Evolutionary conservation across 2,797 vertebrate genomes (phyloP), one percentile per base, ranked within the genome.

Genomic region (Chanos chanos): DNA sequence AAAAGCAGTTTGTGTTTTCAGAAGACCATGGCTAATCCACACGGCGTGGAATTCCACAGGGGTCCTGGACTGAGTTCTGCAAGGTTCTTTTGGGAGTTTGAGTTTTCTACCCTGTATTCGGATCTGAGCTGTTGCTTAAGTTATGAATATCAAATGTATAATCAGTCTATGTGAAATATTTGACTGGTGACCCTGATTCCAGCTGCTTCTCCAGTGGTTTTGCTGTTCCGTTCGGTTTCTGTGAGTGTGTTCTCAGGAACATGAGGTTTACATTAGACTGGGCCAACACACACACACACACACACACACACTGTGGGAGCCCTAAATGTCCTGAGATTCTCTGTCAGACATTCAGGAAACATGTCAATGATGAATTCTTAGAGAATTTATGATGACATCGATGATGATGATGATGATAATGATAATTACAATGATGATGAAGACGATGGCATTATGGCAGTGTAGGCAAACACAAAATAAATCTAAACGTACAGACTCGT

Each of bases 101-200:
- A n/a, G n/a, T n/a, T n/a, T n/a, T n/a, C n/a, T n/a, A n/a, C n/a
- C n/a, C n/a, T n/a, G n/a, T n/a, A n/a, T n/a, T n/a, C n/a, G n/a
- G n/a, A n/a, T n/a, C 9, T 43, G 18, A 43, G 40, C 30, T 60
- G 30, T 39, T 49, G 24, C 43, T 37, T 52, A 45, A 64, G 54
- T 74, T 68, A 47, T 61, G 39, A 56, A 64, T 61, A 74, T 74
- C 72, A 74, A 74, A 74, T 54, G 72, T 74, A 71, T 68, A 57
- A 47, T 68, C 28, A 62, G 51, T 65, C 62, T 13, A 16, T 43
- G n/a, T n/a, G 31, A 64, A 51, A 43, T 61, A 47, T n/a, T n/a
- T 21, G 61, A 48, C 54, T 65, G 65, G 39, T 74, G 68, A 61
- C 68, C 64, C 50, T 65, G 53, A 74, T 74, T 43, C 40, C 40